Evolutionary conservation across 2,888 invertebrate species (phyloP), one percentile per base, ranked within the genome.

Genomic region (Agrochola macilenta): DNA sequence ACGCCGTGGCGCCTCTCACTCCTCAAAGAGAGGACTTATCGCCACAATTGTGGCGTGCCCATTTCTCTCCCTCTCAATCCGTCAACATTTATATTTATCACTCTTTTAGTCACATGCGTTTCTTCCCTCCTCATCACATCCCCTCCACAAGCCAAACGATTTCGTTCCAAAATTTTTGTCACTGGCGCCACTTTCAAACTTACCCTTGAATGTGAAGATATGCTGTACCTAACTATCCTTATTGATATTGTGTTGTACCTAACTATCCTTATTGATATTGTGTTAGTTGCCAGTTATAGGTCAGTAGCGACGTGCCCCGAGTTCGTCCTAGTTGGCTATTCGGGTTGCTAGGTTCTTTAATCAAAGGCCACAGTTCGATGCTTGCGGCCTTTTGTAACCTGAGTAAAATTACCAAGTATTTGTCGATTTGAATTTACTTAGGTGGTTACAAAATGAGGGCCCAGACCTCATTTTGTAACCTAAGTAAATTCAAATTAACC

Each of bases 231-330:
- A 78, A 82, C 74, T 82, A 66, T 83, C 72, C 78, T 5, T 46
- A 86, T 75, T 86, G 86, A 73, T 78, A 78, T 72, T 60, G 78
- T 74, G 78, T 69, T 3, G 3, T 35, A 35, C 30, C 30, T 35
- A 78, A 82, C 74, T 82, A 66, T 83, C 72, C 78, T 5, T 46
- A 86, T 75, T 86, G 86, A 73, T 78, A 78, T 72, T 60, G 78
- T 74, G 78, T 69, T 84, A 86, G 86, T 84, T 84, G 70, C 69
- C 61, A 73, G 86, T 83, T 73, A 84, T 83, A 78, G 87, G 83
- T 86, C 84, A 86, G 77, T 82, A 65, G 35, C 39, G 73, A 46
- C 35, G 39, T 54, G 83, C 60, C 63, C 64, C 39, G 39, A 58
- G 66, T 57, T 54, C 68, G 81, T 49, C 43, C 81, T n/a, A 63